Percentiles rank a stretch among this genome's conserved stretches.
Evolutionary conservation across 2,113 vertebrate species (phyloP).

Genomic region (Eonycteris spelaea): DNA sequence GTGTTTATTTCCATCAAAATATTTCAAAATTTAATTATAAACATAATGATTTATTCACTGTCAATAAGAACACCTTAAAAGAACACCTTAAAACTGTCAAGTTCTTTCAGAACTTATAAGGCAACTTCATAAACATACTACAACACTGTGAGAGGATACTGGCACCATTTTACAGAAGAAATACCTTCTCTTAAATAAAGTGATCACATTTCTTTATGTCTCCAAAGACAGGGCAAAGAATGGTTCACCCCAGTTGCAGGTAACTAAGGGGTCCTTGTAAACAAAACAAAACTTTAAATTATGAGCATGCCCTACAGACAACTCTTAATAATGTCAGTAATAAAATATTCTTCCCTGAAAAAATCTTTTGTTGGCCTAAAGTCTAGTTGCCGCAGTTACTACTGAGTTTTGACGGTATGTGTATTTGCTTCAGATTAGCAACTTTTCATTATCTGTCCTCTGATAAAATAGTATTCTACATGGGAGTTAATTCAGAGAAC

Average conservation of each 20-base stretch:
- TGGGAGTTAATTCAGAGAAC: neutral
- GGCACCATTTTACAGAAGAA: neutral
- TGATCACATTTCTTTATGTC: neutral
- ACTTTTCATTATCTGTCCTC: neutral
- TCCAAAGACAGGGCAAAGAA: neutral
- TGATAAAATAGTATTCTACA: neutral
- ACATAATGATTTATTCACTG: neutral
- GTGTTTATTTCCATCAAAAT: neutral
- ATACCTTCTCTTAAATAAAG: neutral
- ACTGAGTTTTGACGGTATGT: neutral
- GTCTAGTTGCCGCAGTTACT: neutral
- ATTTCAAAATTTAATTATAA: neutral
- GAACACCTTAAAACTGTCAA: neutral
- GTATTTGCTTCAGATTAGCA: neutral
- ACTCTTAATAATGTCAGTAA: neutral
- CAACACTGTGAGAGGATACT: neutral
- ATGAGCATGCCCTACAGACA: neutral
- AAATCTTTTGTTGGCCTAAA: neutral
- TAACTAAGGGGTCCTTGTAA: neutral
- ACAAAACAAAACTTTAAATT: conserved; percentile 20
- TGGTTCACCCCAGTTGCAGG: neutral
- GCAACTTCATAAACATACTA: neutral
- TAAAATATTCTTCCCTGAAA: neutral
- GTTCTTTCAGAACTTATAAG: neutral
- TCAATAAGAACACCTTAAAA: neutral